Evolutionary conservation across 2,113 vertebrate genomes (phyloP), one percentile per base, ranked within the genome.

Genomic region (Beaufortia kweichowensis): DNA sequence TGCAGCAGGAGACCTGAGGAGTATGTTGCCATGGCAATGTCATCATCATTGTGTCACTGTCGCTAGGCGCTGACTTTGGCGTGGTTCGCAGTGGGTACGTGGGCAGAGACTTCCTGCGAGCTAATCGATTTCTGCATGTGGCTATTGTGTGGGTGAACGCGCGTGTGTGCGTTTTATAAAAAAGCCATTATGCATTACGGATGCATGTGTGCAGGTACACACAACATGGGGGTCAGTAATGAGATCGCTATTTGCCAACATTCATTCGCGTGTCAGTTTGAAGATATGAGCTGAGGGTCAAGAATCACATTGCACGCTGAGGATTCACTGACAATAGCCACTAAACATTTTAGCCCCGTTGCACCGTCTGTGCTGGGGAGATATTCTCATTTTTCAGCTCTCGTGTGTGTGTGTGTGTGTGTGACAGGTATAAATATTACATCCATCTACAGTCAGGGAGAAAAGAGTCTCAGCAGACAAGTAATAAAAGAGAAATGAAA

Each of bases 401-500:
- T 76, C 59, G 41, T 15, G n/a, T n/a, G n/a, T n/a, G n/a, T n/a
- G n/a, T n/a, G n/a, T 2, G 71, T 70, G 43, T 53, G 61, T 64
- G 29, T 77, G 76, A 84, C 82, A 76, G 82, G 68, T 85, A 85
- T 86, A 82, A 87, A 88, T 85, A 87, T 83, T 82, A 79, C 83
- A 85, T 81, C 74, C 70, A 41, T 62, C 79, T 60, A 15, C 77
- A 39, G 74, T 48, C 56, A 55, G 43, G 68, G 71, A 19, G 56
- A 75, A 78, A 74, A 68, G 61, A 67, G 80, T 76, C 83, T 63
- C 81, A 6, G 69, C 78, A 79, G 77, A 67, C 72, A 75, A 76
- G 83, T 84, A 83, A 83, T 89, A 82, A 87, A 86, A 82, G 46
- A 63, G 35, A 85, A 81, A 87, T 73, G 80, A 80, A 84, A 84